These are phyloP conservation scores for Rhopalosiphum nymphaeae DNA, from an alignment of 2,888 invertebrate genomes.

Conservation along the genomic window DNA sequence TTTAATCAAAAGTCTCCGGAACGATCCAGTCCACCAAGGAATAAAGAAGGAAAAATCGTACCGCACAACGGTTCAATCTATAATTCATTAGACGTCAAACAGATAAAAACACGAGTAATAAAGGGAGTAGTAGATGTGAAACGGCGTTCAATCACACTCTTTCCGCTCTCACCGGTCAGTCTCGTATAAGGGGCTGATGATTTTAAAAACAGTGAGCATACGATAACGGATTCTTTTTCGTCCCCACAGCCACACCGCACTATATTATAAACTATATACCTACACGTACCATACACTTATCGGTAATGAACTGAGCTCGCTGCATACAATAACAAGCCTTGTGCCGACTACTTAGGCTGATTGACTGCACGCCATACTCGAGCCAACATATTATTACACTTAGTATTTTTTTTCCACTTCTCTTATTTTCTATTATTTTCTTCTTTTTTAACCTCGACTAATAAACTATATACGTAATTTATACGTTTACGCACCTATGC, in stretches of 20 bases:
- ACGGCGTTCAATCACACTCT: conserved; percentile 53
- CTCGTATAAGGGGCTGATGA: conserved; percentile 1
- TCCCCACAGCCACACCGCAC: not conserved
- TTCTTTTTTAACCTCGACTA: not conserved
- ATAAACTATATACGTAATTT: not conserved
- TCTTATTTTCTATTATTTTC: conserved; percentile 8
- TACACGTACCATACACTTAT: conserved; percentile 34
- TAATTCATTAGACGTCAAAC: conserved; percentile 64
- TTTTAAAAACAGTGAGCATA: conserved; percentile 59
- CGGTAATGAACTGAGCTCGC: conserved; percentile 58
- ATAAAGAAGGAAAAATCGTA: conserved; percentile 46
- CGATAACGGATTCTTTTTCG: conserved; percentile 52
- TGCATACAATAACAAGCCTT: conserved; percentile 54
- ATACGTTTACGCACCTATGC: not conserved
- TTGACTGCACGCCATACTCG: conserved; percentile 44
- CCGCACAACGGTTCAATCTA: conserved; percentile 54
- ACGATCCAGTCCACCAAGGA: not conserved
- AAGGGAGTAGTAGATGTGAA: conserved; percentile 40
- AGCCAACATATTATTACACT: conserved; percentile 40
- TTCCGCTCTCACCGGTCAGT: not conserved
- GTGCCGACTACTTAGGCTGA: conserved; percentile 57
- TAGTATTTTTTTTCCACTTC: conserved; percentile 4
- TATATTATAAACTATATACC: not conserved
- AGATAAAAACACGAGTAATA: conserved; percentile 63
- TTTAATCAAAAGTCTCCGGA: conserved; percentile 47